These are phyloP conservation scores for Lophius americanus DNA, from an alignment of 2,797 vertebrate species.

Conservation along the genomic window DNA sequence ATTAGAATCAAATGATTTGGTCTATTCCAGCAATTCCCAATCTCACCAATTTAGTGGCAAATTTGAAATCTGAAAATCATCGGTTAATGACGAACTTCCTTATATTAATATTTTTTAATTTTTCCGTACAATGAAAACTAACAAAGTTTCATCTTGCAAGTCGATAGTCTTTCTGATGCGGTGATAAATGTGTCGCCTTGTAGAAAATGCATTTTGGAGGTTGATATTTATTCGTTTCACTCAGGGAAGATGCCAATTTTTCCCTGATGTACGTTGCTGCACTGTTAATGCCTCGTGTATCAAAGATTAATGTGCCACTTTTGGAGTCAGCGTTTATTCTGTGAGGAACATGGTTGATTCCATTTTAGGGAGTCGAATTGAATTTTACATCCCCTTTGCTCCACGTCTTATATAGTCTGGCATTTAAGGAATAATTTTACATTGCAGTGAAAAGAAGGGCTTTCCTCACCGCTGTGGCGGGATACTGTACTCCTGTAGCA, in stretches of 20 bases:
- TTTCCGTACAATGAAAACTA: conserved; percentile 1
- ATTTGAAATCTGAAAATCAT: no score
- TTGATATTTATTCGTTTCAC: conserved; percentile 6
- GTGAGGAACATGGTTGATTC: conserved; percentile 23
- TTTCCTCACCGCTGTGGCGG: conserved; percentile 20
- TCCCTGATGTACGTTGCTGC: conserved; percentile 4
- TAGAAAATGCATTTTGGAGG: conserved; percentile 14
- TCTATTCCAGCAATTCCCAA: neutral
- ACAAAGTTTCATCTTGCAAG: conserved; percentile 9
- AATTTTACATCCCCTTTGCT: conserved; percentile 8
- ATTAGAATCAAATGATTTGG: no score
- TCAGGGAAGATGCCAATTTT: neutral
- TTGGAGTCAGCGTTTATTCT: conserved; percentile 34
- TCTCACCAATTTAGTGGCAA: neutral
- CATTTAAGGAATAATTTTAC: conserved; percentile 32
- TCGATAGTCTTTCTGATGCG: neutral
- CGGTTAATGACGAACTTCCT: no score
- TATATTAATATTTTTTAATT: no score
- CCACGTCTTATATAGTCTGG: conserved; percentile 16
- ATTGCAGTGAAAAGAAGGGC: conserved; percentile 14
- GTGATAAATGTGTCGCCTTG: conserved; percentile 2
- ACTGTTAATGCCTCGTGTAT: conserved; percentile 29
- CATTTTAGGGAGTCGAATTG: neutral
- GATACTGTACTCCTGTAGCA: conserved; percentile 30
- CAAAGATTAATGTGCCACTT: conserved; percentile 52